Base-by-base conservation (phyloP, 2,888 invertebrate species). In the Trilocha varians region DNA sequence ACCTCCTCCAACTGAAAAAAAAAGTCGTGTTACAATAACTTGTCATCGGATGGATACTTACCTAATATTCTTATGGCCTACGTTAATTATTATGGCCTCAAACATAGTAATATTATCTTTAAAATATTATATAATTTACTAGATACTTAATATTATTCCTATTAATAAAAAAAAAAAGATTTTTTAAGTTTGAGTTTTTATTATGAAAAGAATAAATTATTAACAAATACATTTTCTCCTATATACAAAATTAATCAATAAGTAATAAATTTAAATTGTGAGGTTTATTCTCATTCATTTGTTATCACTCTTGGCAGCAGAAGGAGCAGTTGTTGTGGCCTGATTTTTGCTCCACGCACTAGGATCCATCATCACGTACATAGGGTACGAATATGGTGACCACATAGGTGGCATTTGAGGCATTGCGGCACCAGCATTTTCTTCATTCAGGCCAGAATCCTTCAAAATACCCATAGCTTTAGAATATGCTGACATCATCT, bases 351-450 rank as follows among this genome's bases (percentile, higher is more conserved):
- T 49, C 79, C 80, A 83, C 1, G 70, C 48, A 40, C 53, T 63
- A 5, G 84, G 82, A 45, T 78, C 78, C 36, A 83, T 59, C 76
- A 80, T 75, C 9, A 84, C 59, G 41, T 83, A 84, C 56, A 73
- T 71, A 1, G 84, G 77, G 50, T 80, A 82, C 3, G 66, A 52
- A 34, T 71, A 55, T 35, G 66, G 55, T 2, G 78, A 64, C 78
- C 80, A 82, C 43, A 59, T 59, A 1, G 73, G 64, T 36, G 75
- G 49, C 34, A 65, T 37, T 36, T 66, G 61, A 4, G 65, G 43
- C 44, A 66, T 49, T 2, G 56, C 55, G 6, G 70, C 46, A 39
- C 49, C 55, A 15, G 55, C 62, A 1, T 61, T 57, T 11, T 74
- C 74, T 13, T 76, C 75, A 45, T 52, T 69, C 14, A 61, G 49